These are phyloP conservation scores for Auanema sp. DNA, from an alignment of 2,888 invertebrate species.

Conservation along the genomic window DNA sequence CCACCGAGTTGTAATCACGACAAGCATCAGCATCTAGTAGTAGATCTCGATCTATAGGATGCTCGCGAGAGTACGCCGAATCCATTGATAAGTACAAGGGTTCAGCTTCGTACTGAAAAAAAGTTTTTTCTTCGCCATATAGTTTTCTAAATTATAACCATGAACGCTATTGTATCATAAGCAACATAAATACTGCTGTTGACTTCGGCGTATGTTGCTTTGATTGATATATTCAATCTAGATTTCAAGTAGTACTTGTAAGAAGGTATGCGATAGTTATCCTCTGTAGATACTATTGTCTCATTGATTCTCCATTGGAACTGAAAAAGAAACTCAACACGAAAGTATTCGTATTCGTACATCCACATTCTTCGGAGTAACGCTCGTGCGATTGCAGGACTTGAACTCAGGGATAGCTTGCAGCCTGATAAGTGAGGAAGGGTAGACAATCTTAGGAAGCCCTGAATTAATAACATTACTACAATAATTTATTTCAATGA, in stretches of 20 bases:
- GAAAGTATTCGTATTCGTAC: slow-evolving; percentile 2
- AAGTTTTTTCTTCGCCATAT: not conserved
- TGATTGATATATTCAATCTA: too few relatives aligned
- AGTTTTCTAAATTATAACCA: too few relatives aligned
- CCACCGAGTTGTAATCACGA: slow-evolving; percentile 13
- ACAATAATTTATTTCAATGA: not conserved
- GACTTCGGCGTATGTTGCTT: too few relatives aligned
- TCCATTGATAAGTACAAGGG: slow-evolving; percentile 12
- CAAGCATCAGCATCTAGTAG: slow-evolving; percentile 12
- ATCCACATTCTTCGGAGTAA: slow-evolving; percentile 28
- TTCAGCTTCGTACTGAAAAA: slow-evolving; percentile 13
- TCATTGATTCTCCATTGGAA: slow-evolving; percentile 34
- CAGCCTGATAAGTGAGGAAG: slow-evolving; percentile 24
- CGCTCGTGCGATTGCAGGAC: slow-evolving; percentile 22
- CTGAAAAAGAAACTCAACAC: slow-evolving; percentile 15
- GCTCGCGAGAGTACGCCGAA: slow-evolving; percentile 1
- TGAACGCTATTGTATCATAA: too few relatives aligned
- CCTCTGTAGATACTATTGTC: slow-evolving; percentile 18
- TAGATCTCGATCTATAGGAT: slow-evolving; percentile 10
- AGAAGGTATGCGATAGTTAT: slow-evolving; percentile 14
- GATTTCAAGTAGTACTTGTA: not conserved
- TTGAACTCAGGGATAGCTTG: slow-evolving; percentile 26
- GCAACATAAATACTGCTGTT: too few relatives aligned
- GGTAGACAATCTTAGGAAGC: slow-evolving; percentile 12
- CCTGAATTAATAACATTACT: slow-evolving; percentile 3